These are phyloP conservation scores for Malurus splendens DNA, from an alignment of 2,797 vertebrate genomes.

Conservation along the genomic window DNA sequence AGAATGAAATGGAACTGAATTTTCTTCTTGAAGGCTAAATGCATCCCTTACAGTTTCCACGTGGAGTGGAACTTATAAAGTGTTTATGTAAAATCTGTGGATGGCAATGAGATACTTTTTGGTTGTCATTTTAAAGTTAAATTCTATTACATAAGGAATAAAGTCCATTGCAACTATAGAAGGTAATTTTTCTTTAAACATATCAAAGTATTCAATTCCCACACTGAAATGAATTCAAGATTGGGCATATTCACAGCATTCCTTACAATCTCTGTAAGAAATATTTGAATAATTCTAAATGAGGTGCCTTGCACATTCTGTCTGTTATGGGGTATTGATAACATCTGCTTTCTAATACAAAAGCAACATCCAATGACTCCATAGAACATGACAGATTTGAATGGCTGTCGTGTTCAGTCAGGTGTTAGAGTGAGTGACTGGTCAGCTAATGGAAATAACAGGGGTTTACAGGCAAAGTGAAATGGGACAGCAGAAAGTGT, in stretches of 20 bases:
- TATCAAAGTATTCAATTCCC: background rate
- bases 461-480: background rate
- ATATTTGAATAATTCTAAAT: background rate
- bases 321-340: background rate
- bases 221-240: constrained; percentile 4
- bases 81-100: constrained; percentile 21
- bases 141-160: constrained; percentile 35
- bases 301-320: background rate
- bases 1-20: background rate
- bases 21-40: background rate
- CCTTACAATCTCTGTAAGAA: background rate
- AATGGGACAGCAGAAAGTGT: background rate
- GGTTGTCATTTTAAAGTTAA: constrained; percentile 14
- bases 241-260: background rate
- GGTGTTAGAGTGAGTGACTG: background rate
- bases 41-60: background rate
- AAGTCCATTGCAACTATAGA: background rate
- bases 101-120: constrained; percentile 11
- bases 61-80: background rate
- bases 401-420: background rate
- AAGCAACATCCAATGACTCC: background rate
- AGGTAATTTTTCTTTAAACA: background rate
- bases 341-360: constrained; percentile 13
- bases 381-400: background rate
- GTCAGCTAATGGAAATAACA: background rate